phyloP scores from a whole-genome alignment of 2,113 vertebrate genomes.

The Brienomyrus longianalis region DNA sequence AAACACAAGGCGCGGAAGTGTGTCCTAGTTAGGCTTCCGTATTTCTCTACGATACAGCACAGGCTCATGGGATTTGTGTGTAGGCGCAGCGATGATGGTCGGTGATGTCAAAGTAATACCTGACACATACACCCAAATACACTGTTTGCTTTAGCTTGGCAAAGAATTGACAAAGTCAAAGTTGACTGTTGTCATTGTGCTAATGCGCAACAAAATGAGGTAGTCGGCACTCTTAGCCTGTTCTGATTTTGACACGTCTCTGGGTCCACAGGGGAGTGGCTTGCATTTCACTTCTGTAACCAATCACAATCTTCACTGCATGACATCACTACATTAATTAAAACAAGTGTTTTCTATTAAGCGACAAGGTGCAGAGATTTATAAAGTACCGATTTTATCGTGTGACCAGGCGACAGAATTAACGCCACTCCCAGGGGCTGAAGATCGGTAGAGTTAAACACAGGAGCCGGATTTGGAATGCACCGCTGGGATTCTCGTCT shows the following conservation, averaged over 20 bases:
- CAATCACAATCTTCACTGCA: neutral
- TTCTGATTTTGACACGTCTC: neutral
- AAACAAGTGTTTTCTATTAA: neutral
- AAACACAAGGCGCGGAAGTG: neutral
- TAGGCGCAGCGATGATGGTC: neutral
- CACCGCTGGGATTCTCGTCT: neutral
- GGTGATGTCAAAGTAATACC: neutral
- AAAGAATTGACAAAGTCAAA: neutral
- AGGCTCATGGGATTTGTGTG: neutral
- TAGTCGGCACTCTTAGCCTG: neutral
- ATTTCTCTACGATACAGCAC: neutral
- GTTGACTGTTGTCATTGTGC: no score
- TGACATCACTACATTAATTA: neutral
- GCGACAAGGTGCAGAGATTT: neutral
- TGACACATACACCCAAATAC: neutral
- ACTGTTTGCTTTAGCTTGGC: neutral
- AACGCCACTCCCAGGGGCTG: neutral
- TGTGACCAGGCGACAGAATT: neutral
- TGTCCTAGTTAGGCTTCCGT: neutral
- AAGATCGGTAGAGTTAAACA: neutral
- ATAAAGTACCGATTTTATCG: neutral
- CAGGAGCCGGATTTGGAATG: neutral
- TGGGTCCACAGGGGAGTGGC: neutral
- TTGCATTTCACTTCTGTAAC: neutral
- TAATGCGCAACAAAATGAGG: no score